Evolutionary conservation across 2,113 vertebrate genomes (phyloP), one percentile per base, ranked within the genome.

Genomic region (Tamias sibiricus): DNA sequence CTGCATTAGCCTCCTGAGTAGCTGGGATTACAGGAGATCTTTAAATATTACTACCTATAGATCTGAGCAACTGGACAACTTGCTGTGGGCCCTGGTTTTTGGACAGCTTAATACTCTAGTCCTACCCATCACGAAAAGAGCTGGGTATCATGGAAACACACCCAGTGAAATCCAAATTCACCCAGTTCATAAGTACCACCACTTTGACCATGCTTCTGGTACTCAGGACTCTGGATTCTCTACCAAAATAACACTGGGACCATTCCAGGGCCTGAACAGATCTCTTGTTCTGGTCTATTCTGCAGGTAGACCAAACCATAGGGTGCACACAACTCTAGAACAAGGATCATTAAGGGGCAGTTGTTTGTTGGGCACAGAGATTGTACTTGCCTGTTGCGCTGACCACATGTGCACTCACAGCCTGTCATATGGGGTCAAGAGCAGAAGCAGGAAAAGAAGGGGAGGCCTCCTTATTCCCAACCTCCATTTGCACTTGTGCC

Each of bases 271-370:
- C 40, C 80, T 40, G 28, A 62, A 66, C 6, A 28, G 40, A 71
- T 72, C n/a, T 95, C 49, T 84, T 22, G 4, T 57, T 57, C 19
- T 4, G 2, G 10, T 52, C 84, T 72, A n/a, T 54, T 44, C 30
- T 24, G 4, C 1, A 4, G 14, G 7, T 12, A 28, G 54, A 24
- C 8, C 10, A 82, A 5, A 4, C 24, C 24, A 6, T 13, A 30
- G 35, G 6, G 44, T 75, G 12, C 24, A 4, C 32, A 26, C 77
- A 75, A 28, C 1, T 35, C 52, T 30, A 49, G 62, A 91, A 22
- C 24, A 90, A 80, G 57, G 2, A 7, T 22, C 28, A 9, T 76
- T 40, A 35, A 82, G 4, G 22, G 19, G 11, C 20, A 79, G 71
- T 32, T 54, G 44, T 32, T n/a, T 57, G 22, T 24, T 49, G 59